Percentiles rank a stretch among this genome's conserved stretches.
Evolutionary conservation across 2,797 vertebrate genomes (phyloP).

Genomic region (Lepilemur septentrionalis): DNA sequence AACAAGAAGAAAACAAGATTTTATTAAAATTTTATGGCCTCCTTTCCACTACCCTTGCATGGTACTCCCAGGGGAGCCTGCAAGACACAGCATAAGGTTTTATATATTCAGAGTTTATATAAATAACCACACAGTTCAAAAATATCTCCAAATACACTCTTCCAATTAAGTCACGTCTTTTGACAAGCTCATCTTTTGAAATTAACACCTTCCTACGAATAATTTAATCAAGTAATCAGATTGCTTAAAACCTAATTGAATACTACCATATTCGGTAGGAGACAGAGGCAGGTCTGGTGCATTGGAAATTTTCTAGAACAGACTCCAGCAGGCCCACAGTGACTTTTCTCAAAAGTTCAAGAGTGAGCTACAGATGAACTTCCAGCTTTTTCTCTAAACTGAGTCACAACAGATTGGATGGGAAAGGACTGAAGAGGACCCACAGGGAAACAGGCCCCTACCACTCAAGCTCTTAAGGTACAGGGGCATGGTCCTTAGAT

Average conservation of each 20-base stretch:
- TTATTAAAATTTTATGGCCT: neutral
- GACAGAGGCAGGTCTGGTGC: neutral
- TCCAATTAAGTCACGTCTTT: slow-evolving; percentile 65
- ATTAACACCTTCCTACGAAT: slow-evolving; percentile 50
- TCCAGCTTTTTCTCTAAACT: neutral
- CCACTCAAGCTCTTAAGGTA: too few relatives aligned
- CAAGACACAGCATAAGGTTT: neutral
- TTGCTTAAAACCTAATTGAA: slow-evolving; percentile 39
- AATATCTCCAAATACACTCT: slow-evolving; percentile 39
- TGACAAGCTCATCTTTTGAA: slow-evolving; percentile 59
- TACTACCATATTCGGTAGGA: neutral
- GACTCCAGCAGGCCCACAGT: fast-evolving
- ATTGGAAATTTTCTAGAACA: neutral
- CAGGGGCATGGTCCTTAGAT: too few relatives aligned
- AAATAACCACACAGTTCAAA: slow-evolving; percentile 34
- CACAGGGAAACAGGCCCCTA: fast-evolving
- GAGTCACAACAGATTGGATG: fast-evolving
- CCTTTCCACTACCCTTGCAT: neutral
- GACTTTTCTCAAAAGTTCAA: neutral
- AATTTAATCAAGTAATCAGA: slow-evolving; percentile 62
- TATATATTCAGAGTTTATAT: slow-evolving; percentile 5
- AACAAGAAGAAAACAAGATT: neutral
- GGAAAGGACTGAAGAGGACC: neutral
- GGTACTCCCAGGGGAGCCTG: neutral
- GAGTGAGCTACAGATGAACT: neutral